phyloP scores from a whole-genome alignment of 2,797 vertebrate genomes.

The Hafferia zeledoni region DNA sequence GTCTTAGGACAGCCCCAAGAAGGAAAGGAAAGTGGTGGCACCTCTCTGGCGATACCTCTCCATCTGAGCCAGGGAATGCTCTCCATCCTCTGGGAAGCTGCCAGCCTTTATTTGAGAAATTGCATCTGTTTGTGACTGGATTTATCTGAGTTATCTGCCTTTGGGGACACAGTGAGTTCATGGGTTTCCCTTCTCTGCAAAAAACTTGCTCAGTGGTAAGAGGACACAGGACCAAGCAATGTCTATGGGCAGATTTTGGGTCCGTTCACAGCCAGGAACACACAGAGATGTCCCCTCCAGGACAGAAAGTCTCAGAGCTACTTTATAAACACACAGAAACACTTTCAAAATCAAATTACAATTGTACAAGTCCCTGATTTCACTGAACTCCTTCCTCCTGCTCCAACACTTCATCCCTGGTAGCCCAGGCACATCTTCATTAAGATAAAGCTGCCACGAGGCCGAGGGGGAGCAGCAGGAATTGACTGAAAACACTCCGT shows the following conservation, averaged over 20 bases:
- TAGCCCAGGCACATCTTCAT: constrained; percentile 6
- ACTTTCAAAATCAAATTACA: not conserved
- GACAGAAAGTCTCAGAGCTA: not conserved
- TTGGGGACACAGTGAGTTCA: rapidly evolving
- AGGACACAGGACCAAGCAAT: not conserved
- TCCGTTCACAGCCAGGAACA: not conserved
- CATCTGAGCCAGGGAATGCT: not conserved
- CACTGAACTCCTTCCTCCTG: not conserved
- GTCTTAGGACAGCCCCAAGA: not conserved
- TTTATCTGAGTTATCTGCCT: not conserved
- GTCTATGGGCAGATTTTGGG: not conserved
- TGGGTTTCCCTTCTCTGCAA: not conserved
- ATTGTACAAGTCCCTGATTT: not conserved
- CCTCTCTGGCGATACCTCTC: not conserved
- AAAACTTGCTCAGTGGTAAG: not conserved
- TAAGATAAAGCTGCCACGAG: not conserved
- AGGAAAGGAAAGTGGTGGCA: not conserved
- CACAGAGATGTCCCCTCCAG: not conserved
- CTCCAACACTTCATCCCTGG: not conserved
- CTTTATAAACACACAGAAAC: not conserved
- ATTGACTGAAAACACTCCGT: not conserved
- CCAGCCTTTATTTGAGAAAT: not conserved
- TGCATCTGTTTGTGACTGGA: not conserved
- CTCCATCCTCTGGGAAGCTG: not conserved
- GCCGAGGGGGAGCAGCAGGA: not conserved